A percentile compares a stretch with the other conserved stretches of the same genome.
Conservation (phyloP, 2,888 invertebrate species). For the Cancer borealis region DNA sequence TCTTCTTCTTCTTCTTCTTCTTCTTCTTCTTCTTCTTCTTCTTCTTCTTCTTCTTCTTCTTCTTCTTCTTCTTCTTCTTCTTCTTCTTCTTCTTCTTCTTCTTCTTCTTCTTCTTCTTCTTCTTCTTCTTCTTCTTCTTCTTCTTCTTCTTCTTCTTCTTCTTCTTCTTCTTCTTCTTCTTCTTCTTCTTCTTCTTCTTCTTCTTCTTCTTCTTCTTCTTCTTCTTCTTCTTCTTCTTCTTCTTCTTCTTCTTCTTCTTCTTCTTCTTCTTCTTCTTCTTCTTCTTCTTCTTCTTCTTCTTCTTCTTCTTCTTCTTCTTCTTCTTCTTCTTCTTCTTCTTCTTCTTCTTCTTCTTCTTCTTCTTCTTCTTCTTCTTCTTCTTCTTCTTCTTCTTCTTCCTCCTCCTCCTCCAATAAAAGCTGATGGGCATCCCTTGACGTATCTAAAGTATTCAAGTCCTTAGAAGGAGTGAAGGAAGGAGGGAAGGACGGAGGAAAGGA, state of each 20-base stretch:
- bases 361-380: not conserved
- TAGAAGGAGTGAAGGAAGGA: not conserved
- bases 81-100: not conserved
- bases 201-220: not conserved
- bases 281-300: not conserved
- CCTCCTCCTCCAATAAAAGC: constrained; percentile 4
- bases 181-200: not conserved
- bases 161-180: not conserved
- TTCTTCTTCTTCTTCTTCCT: not conserved
- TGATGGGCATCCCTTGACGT: not conserved
- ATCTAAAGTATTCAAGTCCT: not conserved
- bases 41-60: not conserved
- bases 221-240: not conserved
- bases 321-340: not conserved
- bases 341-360: not conserved
- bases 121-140: not conserved
- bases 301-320: not conserved
- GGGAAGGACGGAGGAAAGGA: not conserved
- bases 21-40: not conserved
- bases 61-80: not conserved
- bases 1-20: not conserved
- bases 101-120: not conserved
- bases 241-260: not conserved
- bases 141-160: not conserved
- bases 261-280: not conserved